These are phyloP conservation scores for Tetramorium bicarinatum DNA, from an alignment of 2,888 invertebrate genomes.

Conservation along the genomic window DNA sequence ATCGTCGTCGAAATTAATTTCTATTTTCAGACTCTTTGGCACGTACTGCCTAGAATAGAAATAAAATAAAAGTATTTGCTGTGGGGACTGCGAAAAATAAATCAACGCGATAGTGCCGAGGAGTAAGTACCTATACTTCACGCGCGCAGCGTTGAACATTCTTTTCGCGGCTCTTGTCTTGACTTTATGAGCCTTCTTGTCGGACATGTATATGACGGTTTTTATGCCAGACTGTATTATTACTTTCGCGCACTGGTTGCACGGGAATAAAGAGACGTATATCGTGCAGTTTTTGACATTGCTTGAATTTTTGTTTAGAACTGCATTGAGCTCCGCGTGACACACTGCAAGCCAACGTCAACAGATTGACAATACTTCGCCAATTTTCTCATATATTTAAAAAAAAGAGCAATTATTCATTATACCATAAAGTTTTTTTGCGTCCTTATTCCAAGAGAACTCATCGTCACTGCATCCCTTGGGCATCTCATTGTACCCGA, in stretches of 20 bases:
- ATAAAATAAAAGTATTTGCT: not conserved
- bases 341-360: slow-evolving; percentile 90
- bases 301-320: slow-evolving; percentile 94
- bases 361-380: not conserved
- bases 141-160: slow-evolving; percentile 87
- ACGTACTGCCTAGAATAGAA: slow-evolving; percentile 88
- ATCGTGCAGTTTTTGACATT: slow-evolving; percentile 93
- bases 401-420: slow-evolving; percentile 20
- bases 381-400: not conserved
- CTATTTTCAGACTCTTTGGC: slow-evolving; percentile 89
- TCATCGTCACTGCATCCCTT: slow-evolving; percentile 94
- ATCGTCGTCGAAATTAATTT: slow-evolving; percentile 91
- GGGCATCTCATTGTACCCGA: slow-evolving; percentile 99
- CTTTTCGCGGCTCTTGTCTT: slow-evolving; percentile 92
- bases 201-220: slow-evolving; percentile 93
- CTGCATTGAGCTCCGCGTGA: slow-evolving; percentile 99
- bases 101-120: not conserved
- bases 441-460: slow-evolving; percentile 96
- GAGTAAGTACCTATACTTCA: slow-evolving; percentile 15
- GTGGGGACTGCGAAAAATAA: not conserved
- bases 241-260: slow-evolving; percentile 98
- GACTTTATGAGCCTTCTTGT: slow-evolving; percentile 91
- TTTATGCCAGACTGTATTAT: slow-evolving; percentile 97
- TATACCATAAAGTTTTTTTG: slow-evolving; percentile 95
- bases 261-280: slow-evolving; percentile 97